phyloP scores from a whole-genome alignment of 1,140 invertebrate genomes.

The Tetraneura akinire region DNA sequence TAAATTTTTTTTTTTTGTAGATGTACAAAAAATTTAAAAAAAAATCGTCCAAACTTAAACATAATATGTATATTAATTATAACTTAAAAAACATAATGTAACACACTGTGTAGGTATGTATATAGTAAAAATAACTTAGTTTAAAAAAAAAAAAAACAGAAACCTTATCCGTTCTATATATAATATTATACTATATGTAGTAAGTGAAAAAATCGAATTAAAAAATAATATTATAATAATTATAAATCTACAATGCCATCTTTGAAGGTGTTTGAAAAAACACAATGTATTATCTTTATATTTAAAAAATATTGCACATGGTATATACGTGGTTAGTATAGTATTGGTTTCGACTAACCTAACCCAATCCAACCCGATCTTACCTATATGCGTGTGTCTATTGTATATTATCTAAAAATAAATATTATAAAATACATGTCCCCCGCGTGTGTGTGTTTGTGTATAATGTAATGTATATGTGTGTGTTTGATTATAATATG shows the following conservation, averaged over 20 bases:
- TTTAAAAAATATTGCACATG: background rate
- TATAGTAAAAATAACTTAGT: constrained; percentile 35
- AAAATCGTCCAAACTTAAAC: constrained; percentile 37
- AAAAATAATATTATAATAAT: constrained; percentile 23
- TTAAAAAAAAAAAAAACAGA: too few relatives aligned
- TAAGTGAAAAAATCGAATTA: constrained; percentile 32
- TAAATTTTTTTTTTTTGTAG: constrained; percentile 31
- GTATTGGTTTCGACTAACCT: too few relatives aligned
- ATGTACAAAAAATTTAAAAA: constrained; percentile 25
- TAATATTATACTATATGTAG: constrained; percentile 22
- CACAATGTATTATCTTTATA: constrained; percentile 9
- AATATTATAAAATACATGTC: background rate
- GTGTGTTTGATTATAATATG: background rate
- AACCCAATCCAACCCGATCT: too few relatives aligned
- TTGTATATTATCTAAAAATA: constrained; percentile 11
- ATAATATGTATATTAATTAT: constrained; percentile 1
- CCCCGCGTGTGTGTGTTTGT: background rate
- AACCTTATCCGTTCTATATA: constrained; percentile 43
- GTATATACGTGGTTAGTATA: background rate
- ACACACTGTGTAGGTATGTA: constrained; percentile 37
- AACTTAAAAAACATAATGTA: background rate
- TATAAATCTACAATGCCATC: constrained; percentile 37
- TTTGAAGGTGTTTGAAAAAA: background rate
- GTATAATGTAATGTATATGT: background rate
- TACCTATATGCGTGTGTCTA: background rate